These are phyloP conservation scores for Sphyrna mokarran DNA, from an alignment of 2,113 vertebrate species.

Conservation along the genomic window DNA sequence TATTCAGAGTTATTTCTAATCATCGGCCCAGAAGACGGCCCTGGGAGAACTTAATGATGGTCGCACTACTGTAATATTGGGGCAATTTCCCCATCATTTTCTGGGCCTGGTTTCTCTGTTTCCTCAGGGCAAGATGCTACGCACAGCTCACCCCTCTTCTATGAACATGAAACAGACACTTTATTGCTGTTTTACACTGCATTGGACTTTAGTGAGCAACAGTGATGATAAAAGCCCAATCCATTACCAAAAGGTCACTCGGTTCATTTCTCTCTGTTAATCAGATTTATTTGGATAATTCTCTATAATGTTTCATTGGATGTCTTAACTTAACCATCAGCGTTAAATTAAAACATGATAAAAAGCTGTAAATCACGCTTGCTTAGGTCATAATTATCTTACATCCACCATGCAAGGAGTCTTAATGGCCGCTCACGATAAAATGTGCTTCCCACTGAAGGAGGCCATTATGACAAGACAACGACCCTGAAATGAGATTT, in stretches of 20 bases:
- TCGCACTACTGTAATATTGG: not conserved
- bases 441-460: not conserved
- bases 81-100: not conserved
- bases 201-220: not conserved
- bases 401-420: not conserved
- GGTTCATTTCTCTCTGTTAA: not conserved
- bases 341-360: not conserved
- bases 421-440: not conserved
- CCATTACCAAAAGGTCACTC: slow-evolving; percentile 4
- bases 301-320: not conserved
- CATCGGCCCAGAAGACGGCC: not conserved
- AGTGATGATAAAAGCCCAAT: not conserved
- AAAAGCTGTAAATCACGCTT: not conserved
- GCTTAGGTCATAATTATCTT: not conserved
- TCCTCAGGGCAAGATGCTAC: not conserved
- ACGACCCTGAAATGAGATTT: not conserved
- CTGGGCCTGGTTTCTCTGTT: not conserved
- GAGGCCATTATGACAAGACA: not conserved
- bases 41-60: not conserved
- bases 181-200: not conserved
- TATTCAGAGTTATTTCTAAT: not conserved
- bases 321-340: not conserved
- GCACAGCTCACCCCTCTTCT: not conserved
- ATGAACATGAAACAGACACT: not conserved
- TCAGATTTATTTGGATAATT: slow-evolving; percentile 22